phyloP scores from a whole-genome alignment of 2,113 vertebrate species.

The Macquaria ambigua region DNA sequence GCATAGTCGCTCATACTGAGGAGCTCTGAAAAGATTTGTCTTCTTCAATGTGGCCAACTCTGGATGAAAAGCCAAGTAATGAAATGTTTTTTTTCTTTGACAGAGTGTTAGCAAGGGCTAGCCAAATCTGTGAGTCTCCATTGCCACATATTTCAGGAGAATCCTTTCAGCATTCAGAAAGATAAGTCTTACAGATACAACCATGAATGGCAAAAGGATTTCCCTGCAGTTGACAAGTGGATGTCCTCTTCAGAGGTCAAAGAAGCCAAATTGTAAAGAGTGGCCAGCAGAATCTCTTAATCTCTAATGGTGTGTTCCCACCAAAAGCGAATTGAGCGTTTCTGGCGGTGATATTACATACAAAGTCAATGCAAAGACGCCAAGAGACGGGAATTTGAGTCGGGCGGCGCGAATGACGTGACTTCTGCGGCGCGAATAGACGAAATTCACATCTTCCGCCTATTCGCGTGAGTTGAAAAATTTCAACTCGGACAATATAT shows the following conservation, averaged over 20 bases:
- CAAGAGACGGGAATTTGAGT: too few species aligned
- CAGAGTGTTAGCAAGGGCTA: background rate
- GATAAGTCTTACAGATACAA: conserved; percentile 19
- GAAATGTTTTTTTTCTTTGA: background rate
- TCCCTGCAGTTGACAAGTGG: conserved; percentile 83
- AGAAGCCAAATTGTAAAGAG: conserved; percentile 56
- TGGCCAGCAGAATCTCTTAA: background rate
- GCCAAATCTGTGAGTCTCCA: background rate
- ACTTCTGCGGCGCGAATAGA: too few species aligned
- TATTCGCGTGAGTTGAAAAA: too few species aligned
- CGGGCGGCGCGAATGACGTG: too few species aligned
- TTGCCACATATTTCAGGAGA: background rate
- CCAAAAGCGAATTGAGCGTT: too few species aligned
- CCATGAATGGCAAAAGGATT: conserved; percentile 9
- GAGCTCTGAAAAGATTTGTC: background rate
- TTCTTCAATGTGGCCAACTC: background rate
- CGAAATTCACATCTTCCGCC: too few species aligned
- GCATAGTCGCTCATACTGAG: background rate
- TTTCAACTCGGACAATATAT: too few species aligned
- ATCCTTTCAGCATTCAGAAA: conserved; percentile 25
- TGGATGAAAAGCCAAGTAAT: background rate
- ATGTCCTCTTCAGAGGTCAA: conserved; percentile 85
- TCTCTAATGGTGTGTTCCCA: too few species aligned
- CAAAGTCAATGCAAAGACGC: too few species aligned
- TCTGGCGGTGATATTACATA: too few species aligned